Evolutionary conservation across 53 echinoderm and acorn worm species (phyloP).

Genomic region (Henricia sp.): DNA sequence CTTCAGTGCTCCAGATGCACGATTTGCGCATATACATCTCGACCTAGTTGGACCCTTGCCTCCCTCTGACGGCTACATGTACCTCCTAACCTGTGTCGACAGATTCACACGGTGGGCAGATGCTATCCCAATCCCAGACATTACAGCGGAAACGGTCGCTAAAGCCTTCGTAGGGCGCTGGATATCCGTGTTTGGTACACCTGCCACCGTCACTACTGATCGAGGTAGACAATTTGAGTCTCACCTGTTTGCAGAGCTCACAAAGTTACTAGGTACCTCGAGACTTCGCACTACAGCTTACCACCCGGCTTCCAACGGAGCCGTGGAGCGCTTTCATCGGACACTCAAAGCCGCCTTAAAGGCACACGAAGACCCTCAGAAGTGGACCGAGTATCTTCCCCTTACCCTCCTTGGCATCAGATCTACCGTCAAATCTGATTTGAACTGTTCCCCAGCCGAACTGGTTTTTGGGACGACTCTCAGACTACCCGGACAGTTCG

Average conservation of each 20-base stretch:
- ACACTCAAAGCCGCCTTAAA: slow-evolving; percentile 53
- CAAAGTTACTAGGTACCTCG: slow-evolving; percentile 28
- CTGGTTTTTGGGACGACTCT: slow-evolving; percentile 49
- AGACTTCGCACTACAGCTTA: slow-evolving; percentile 39
- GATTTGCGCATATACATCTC: slow-evolving; percentile 59
- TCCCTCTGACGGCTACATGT: slow-evolving; percentile 17
- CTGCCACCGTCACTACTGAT: slow-evolving; percentile 31
- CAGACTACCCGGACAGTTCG: slow-evolving; percentile 51
- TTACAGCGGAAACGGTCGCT: slow-evolving; percentile 46
- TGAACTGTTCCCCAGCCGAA: slow-evolving; percentile 45
- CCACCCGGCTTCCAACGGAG: slow-evolving; percentile 31
- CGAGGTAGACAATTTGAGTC: slow-evolving; percentile 58
- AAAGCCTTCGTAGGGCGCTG: slow-evolving; percentile 23
- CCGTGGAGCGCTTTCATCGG: slow-evolving; percentile 66
- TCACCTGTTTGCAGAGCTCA: slow-evolving; percentile 27
- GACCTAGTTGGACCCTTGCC: slow-evolving; percentile 51
- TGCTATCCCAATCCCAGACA: slow-evolving; percentile 35
- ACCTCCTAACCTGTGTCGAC: not conserved
- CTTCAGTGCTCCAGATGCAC: slow-evolving; percentile 30
- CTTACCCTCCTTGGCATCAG: slow-evolving; percentile 43
- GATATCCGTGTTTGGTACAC: slow-evolving; percentile 36
- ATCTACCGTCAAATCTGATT: slow-evolving; percentile 23
- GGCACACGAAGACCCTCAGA: slow-evolving; percentile 31
- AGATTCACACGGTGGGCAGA: slow-evolving; percentile 42
- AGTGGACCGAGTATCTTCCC: slow-evolving; percentile 30